Evolutionary conservation across 2,797 vertebrate genomes (phyloP).

Genomic region (Gymnoscopelus braueri): DNA sequence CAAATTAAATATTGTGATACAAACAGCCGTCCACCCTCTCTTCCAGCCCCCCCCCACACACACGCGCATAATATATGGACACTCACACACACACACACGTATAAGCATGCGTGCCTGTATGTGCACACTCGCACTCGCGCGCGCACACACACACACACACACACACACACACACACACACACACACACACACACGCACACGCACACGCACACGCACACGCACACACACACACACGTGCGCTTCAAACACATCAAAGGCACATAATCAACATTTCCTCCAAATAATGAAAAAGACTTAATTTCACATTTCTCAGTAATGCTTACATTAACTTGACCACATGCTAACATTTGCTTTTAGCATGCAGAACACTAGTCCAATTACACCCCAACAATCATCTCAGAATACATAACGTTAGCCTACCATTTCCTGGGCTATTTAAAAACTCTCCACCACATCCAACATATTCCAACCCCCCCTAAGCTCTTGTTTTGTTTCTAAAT

Average conservation of each 20-base stretch:
- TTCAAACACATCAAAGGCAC: slow-evolving; percentile 25
- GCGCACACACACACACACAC: slow-evolving; percentile 13
- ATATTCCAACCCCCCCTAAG: slow-evolving; percentile 63
- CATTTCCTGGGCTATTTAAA: slow-evolving; percentile 55
- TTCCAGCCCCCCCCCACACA: slow-evolving; percentile 25
- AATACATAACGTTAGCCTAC: slow-evolving; percentile 30
- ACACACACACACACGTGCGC: slow-evolving; percentile 13
- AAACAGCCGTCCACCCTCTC: slow-evolving; percentile 68
- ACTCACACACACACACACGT: not conserved
- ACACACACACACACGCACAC: slow-evolving; percentile 3
- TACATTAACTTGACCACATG: not conserved
- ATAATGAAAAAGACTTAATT: not conserved
- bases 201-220: slow-evolving; percentile 9
- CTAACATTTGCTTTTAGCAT: slow-evolving; percentile 30
- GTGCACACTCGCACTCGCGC: not conserved
- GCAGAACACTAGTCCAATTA: slow-evolving; percentile 49
- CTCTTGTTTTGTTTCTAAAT: slow-evolving; percentile 81
- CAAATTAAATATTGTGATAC: slow-evolving; percentile 89
- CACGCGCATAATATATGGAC: no score
- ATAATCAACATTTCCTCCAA: slow-evolving; percentile 28
- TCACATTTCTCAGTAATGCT: not conserved
- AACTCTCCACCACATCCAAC: slow-evolving; percentile 56
- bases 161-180: slow-evolving; percentile 13
- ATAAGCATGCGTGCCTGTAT: not conserved
- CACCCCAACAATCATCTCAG: slow-evolving; percentile 32